Conservation (phyloP, 2,113 vertebrate species). For the Struthio camelus region DNA sequence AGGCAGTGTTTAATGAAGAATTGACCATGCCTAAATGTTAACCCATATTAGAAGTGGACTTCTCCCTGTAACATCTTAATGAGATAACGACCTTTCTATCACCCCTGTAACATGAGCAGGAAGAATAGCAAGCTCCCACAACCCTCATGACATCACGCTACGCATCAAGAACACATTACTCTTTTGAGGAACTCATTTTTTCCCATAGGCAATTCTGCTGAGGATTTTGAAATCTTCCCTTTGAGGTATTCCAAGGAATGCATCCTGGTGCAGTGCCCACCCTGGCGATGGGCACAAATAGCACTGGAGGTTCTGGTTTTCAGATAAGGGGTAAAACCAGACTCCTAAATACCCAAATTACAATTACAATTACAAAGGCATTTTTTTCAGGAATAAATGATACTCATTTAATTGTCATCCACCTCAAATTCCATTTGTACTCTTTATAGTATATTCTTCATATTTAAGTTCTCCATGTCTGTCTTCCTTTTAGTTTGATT, state of each 20-base stretch:
- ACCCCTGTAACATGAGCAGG: neutral
- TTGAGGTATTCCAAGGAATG: neutral
- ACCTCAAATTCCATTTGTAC: neutral
- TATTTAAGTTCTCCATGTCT: neutral
- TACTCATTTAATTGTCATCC: neutral
- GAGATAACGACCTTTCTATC: neutral
- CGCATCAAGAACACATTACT: neutral
- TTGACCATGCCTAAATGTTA: neutral
- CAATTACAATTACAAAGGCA: neutral
- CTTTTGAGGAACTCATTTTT: neutral
- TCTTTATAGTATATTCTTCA: neutral
- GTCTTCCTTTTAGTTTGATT: neutral
- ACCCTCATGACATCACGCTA: neutral
- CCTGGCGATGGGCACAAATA: neutral
- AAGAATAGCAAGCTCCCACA: neutral
- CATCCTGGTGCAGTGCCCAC: neutral
- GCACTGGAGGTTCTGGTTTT: neutral
- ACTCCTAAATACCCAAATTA: neutral
- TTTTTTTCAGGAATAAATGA: neutral
- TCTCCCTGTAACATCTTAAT: neutral
- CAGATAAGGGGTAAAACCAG: neutral
- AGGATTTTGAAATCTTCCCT: neutral
- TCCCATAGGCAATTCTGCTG: neutral
- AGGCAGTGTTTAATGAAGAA: neutral
- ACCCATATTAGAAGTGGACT: neutral